A percentile compares a stretch with the other conserved stretches of the same genome.
These are phyloP conservation scores for Platichthys flesus DNA, from an alignment of 2,113 vertebrate genomes.

Conservation along the genomic window DNA sequence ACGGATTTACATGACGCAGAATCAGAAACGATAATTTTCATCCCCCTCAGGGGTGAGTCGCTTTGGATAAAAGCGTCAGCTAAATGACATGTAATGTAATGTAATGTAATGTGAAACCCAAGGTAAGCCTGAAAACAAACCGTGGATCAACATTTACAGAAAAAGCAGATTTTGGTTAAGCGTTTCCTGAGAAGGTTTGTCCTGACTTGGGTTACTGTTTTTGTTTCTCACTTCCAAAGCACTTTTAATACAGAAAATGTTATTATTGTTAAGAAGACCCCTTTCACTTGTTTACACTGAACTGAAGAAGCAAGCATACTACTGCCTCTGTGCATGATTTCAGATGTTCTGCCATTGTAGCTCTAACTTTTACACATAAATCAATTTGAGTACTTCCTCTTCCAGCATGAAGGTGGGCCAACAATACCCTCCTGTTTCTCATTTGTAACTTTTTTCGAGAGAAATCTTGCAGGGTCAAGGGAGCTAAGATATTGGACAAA, in stretches of 20 bases:
- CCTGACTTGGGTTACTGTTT: conserved; percentile 12
- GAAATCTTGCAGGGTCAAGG: too few species aligned
- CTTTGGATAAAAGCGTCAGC: too few species aligned
- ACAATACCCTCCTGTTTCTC: too few species aligned
- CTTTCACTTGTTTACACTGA: not conserved
- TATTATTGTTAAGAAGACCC: not conserved
- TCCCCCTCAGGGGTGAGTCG: not conserved
- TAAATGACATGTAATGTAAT: too few species aligned
- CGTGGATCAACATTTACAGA: conserved; percentile 31
- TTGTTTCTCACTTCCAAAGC: conserved; percentile 14
- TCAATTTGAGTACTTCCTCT: not conserved
- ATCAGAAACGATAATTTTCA: conserved; percentile 16
- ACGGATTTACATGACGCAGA: not conserved
- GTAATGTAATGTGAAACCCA: too few species aligned
- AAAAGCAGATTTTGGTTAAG: not conserved
- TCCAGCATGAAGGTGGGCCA: too few species aligned
- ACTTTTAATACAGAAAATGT: not conserved
- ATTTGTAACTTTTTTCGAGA: too few species aligned
- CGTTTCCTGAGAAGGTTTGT: conserved; percentile 7
- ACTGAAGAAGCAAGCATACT: not conserved
- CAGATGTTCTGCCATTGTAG: too few species aligned
- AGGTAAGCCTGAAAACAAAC: conserved; percentile 29
- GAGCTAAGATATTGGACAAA: too few species aligned
- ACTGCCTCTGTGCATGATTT: too few species aligned
- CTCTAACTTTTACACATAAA: not conserved